Evolutionary conservation across 2,888 invertebrate species (phyloP).

Genomic region (Netelia virgata): DNA sequence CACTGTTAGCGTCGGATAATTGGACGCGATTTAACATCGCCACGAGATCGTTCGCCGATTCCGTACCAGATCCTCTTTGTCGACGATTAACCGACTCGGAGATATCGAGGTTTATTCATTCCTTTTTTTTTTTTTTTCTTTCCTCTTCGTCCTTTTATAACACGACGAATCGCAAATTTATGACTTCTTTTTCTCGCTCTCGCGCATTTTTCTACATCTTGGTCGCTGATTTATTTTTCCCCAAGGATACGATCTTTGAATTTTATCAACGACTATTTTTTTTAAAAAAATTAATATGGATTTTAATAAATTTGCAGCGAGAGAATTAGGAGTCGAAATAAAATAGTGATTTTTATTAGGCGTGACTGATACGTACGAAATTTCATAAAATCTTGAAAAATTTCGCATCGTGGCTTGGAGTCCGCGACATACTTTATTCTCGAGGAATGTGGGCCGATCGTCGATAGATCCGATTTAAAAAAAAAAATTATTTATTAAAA

Average conservation of each 20-base stretch:
- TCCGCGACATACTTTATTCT: too few species aligned
- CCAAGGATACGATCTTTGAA: neutral
- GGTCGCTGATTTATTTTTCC: conserved; percentile 5
- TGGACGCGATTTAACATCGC: conserved; percentile 76
- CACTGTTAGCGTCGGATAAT: conserved; percentile 77
- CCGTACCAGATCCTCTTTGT: conserved; percentile 9
- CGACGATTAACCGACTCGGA: neutral
- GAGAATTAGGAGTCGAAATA: too few species aligned
- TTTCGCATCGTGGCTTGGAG: too few species aligned
- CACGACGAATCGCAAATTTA: neutral
- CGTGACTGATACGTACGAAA: too few species aligned
- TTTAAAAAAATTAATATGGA: too few species aligned
- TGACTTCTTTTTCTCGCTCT: too few species aligned
- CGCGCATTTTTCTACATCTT: neutral
- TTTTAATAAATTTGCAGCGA: too few species aligned
- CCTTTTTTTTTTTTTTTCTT: neutral
- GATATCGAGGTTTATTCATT: conserved; percentile 4
- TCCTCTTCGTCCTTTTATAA: neutral
- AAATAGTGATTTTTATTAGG: too few species aligned
- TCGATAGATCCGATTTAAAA: neutral
- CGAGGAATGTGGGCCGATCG: too few species aligned
- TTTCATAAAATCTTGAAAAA: too few species aligned
- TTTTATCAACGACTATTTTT: neutral
- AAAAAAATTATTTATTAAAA: neutral
- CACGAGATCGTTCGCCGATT: conserved; percentile 47